A percentile compares a stretch with the other conserved stretches of the same genome.
Evolutionary conservation across 2,888 invertebrate genomes (phyloP).

Genomic region (Zaprionus lineosus): DNA sequence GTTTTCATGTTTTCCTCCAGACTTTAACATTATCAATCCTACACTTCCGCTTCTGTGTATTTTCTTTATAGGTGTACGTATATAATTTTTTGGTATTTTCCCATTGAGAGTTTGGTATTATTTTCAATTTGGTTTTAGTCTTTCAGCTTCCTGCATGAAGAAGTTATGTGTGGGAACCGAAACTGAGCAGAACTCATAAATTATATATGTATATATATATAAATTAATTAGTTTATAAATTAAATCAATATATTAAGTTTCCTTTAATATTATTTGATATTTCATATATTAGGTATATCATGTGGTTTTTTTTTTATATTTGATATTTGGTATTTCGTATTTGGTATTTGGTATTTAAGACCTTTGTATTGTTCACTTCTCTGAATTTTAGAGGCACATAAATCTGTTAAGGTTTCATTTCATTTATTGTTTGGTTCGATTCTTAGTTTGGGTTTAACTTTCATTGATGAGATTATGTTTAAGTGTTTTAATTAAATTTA

Average conservation of each 20-base stretch:
- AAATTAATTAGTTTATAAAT: no score
- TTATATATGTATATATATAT: no score
- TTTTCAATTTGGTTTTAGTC: constrained; percentile 19
- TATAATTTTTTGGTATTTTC: no score
- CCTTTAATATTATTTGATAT: constrained; percentile 3
- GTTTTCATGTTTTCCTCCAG: no score
- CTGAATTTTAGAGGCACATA: constrained; percentile 55
- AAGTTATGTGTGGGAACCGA: constrained; percentile 14
- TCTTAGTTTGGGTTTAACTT: constrained; percentile 8
- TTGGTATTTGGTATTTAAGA: constrained; percentile 33
- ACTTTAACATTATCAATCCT: no score
- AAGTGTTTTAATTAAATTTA: constrained; percentile 33
- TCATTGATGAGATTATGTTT: constrained; percentile 10
- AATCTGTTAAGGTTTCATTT: constrained; percentile 54
- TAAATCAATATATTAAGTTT: no score
- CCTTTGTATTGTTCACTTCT: constrained; percentile 42
- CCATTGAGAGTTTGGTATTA: constrained; percentile 19
- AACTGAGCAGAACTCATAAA: constrained; percentile 30
- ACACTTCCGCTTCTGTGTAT: no score
- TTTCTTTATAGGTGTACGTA: constrained; percentile 50
- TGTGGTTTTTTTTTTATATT: no score
- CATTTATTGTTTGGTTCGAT: constrained; percentile 34
- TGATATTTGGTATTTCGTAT: constrained; percentile 8
- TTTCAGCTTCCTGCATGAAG: constrained; percentile 29
- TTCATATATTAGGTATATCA: no score